These are phyloP conservation scores for Catostylus mosaicus DNA, from an alignment of 30 jellyfish, hydroid and myxozoan genomes.

Conservation along the genomic window DNA sequence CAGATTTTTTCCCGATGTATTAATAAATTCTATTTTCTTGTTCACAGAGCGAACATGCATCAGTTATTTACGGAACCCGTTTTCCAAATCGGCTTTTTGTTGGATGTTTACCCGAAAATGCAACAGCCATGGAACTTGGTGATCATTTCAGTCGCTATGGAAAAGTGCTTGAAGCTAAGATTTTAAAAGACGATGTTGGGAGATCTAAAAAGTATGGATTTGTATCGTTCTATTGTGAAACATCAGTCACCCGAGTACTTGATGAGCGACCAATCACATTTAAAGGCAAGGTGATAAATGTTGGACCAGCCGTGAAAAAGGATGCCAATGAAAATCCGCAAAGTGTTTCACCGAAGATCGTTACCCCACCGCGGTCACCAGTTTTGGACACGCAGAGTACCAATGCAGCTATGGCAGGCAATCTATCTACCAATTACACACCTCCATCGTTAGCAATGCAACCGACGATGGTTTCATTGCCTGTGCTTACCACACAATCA, in stretches of 20 bases:
- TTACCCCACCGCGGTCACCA: background rate
- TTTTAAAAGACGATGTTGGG: conserved; percentile 39
- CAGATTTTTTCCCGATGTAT: too few relatives aligned
- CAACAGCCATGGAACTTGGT: conserved; percentile 52
- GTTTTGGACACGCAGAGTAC: background rate
- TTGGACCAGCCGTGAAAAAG: conserved; percentile 55
- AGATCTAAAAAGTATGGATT: conserved; percentile 52
- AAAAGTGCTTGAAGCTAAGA: conserved; percentile 43
- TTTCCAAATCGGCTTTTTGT: conserved; percentile 68
- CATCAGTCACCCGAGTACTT: conserved; percentile 34
- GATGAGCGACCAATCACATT: conserved; percentile 30
- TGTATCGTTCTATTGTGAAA: conserved; percentile 38
- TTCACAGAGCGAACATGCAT: conserved; percentile 68
- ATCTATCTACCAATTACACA: too few relatives aligned
- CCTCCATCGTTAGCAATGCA: too few relatives aligned
- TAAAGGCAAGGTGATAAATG: conserved; percentile 53
- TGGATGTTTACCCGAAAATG: conserved; percentile 79
- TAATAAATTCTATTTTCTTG: too few relatives aligned
- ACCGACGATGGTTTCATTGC: too few relatives aligned
- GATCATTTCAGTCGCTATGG: conserved; percentile 35
- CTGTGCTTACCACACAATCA: too few relatives aligned
- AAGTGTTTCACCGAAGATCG: conserved; percentile 28
- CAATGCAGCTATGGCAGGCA: too few relatives aligned
- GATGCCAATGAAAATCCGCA: conserved; percentile 25
- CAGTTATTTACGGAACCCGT: conserved; percentile 71